These are phyloP conservation scores for Patiria miniata DNA, from an alignment of 35 echinoderm and acorn worm species.

Conservation along the genomic window DNA sequence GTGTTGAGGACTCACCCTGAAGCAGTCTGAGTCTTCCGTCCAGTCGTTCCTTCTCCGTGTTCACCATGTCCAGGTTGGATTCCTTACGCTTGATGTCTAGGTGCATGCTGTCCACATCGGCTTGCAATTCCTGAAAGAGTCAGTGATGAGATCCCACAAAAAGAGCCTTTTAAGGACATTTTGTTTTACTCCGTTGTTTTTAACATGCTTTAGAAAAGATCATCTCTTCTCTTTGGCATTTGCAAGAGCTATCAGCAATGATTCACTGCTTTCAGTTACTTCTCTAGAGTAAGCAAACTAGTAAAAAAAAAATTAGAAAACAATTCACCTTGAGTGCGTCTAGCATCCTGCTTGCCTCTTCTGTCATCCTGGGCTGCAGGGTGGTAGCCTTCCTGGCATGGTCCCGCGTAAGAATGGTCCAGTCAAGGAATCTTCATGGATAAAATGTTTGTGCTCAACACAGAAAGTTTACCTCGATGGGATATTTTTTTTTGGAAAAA, in stretches of 20 bases:
- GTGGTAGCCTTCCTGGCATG: constrained; percentile 96
- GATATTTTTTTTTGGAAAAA: too few relatives aligned
- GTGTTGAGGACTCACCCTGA: constrained; percentile 54
- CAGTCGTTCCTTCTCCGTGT: constrained; percentile 76
- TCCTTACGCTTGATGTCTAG: constrained; percentile 90
- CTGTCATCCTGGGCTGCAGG: constrained; percentile 90
- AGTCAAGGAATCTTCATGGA: constrained; percentile 58
- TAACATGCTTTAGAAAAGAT: neutral
- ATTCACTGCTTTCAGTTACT: too few relatives aligned
- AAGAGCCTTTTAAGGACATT: constrained; percentile 7
- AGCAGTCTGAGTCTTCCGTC: constrained; percentile 68
- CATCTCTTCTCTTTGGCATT: too few relatives aligned
- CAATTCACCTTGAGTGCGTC: constrained; percentile 72
- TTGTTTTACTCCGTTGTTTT: neutral
- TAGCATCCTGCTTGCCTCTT: constrained; percentile 88
- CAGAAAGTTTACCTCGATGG: too few relatives aligned
- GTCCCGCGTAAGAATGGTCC: constrained; percentile 67
- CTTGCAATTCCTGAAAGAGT: constrained; percentile 69
- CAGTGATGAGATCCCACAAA: neutral
- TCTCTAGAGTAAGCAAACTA: too few relatives aligned
- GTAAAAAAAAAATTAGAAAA: too few relatives aligned
- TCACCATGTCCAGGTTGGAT: constrained; percentile 89
- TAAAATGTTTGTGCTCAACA: too few relatives aligned
- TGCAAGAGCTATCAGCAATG: too few relatives aligned
- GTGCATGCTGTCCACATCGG: constrained; percentile 73